These are phyloP conservation scores for Geotrypetes seraphini DNA, from an alignment of 2,797 vertebrate species.

Conservation along the genomic window DNA sequence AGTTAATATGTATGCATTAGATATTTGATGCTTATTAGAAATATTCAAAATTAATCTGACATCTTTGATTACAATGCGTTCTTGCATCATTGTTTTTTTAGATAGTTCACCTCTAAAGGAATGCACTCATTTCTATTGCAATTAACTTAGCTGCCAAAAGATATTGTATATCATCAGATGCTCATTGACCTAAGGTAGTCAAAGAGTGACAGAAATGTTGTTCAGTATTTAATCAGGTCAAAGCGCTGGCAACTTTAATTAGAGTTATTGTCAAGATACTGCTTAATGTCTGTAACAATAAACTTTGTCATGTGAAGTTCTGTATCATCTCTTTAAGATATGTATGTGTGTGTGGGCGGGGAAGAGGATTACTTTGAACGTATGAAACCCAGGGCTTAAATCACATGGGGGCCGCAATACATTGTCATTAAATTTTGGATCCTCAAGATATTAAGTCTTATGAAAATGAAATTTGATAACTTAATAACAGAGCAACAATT, in stretches of 20 bases:
- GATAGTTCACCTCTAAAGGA: slow-evolving; percentile 57
- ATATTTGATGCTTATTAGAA: slow-evolving; percentile 37
- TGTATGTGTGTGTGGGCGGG: too few relatives aligned
- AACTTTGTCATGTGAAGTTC: slow-evolving; percentile 48
- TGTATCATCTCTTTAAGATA: slow-evolving; percentile 26
- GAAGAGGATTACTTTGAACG: slow-evolving; percentile 7
- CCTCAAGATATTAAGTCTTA: too few relatives aligned
- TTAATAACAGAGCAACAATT: too few relatives aligned
- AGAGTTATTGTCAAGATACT: slow-evolving; percentile 64
- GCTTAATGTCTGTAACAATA: slow-evolving; percentile 50
- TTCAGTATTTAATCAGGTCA: slow-evolving; percentile 79
- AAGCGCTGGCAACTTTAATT: slow-evolving; percentile 67
- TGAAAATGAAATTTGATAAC: too few relatives aligned
- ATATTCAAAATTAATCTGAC: slow-evolving; percentile 68
- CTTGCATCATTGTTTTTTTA: slow-evolving; percentile 46
- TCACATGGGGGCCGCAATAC: too few relatives aligned
- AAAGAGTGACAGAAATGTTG: slow-evolving; percentile 60
- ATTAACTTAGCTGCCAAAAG: slow-evolving; percentile 86
- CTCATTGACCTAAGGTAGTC: slow-evolving; percentile 62
- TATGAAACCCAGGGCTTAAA: slow-evolving; percentile 9
- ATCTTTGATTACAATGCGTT: slow-evolving; percentile 66
- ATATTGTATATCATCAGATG: slow-evolving; percentile 73
- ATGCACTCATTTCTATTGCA: slow-evolving; percentile 70
- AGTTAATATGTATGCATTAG: slow-evolving; percentile 7
- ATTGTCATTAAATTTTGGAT: too few relatives aligned